phyloP scores from a whole-genome alignment of 2,888 invertebrate species.

The Tinea pellionella region DNA sequence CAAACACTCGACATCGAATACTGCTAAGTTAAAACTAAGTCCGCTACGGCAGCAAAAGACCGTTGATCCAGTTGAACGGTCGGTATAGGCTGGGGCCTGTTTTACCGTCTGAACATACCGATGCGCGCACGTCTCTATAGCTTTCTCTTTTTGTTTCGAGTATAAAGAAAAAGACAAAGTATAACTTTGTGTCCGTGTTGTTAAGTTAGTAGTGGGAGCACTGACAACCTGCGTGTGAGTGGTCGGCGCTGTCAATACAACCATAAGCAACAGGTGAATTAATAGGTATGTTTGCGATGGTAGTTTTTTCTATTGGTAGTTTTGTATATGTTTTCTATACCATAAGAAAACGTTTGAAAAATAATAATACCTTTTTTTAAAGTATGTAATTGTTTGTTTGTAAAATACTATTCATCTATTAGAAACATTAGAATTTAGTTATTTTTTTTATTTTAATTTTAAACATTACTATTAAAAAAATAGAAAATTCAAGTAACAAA shows the following conservation, averaged over 20 bases:
- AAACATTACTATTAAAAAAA: too few species aligned
- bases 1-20: slow-evolving; percentile 47
- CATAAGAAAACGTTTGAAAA: neutral
- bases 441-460: too few species aligned
- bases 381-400: too few species aligned
- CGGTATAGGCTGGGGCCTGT: slow-evolving; percentile 51
- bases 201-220: slow-evolving; percentile 39
- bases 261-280: slow-evolving; percentile 59
- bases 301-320: neutral
- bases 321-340: neutral
- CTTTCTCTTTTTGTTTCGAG: slow-evolving; percentile 30
- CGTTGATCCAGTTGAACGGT: slow-evolving; percentile 64
- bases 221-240: slow-evolving; percentile 49
- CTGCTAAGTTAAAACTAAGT: slow-evolving; percentile 64
- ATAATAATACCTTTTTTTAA: too few species aligned
- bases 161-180: slow-evolving; percentile 28
- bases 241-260: slow-evolving; percentile 41
- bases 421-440: too few species aligned
- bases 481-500: too few species aligned
- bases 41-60: slow-evolving; percentile 57
- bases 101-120: slow-evolving; percentile 43
- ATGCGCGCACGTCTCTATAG: slow-evolving; percentile 22
- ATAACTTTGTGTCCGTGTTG: slow-evolving; percentile 24
- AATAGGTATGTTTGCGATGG: slow-evolving; percentile 37
- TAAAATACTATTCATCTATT: too few species aligned